Evolutionary conservation across 2,888 invertebrate genomes (phyloP).

Genomic region (Galeopsomyia nigrocyanea): DNA sequence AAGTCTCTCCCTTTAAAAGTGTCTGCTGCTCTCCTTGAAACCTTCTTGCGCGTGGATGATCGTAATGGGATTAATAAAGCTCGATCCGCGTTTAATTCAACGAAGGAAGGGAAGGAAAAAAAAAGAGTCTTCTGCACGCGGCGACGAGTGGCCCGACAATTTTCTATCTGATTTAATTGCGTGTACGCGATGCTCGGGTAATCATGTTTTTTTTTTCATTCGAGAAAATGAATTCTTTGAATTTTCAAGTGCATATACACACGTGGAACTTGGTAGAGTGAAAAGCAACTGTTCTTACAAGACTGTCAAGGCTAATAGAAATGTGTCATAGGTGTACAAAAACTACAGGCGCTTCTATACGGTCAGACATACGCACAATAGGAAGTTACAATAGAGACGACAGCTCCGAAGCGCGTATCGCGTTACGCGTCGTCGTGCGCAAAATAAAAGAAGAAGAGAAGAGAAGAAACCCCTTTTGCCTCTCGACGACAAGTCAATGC

Average conservation of each 20-base stretch:
- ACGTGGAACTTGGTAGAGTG: neutral
- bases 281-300: slow-evolving; percentile 1
- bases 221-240: no score
- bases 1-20: slow-evolving; percentile 4
- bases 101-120: slow-evolving; percentile 37
- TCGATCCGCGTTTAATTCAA: slow-evolving; percentile 53
- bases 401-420: slow-evolving; percentile 18
- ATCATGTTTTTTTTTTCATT: no score
- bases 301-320: slow-evolving; percentile 34
- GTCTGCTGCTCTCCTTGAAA: neutral
- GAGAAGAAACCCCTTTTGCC: slow-evolving; percentile 19
- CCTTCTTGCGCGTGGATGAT: slow-evolving; percentile 38
- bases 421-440: slow-evolving; percentile 26
- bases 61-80: slow-evolving; percentile 61
- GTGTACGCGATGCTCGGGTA: slow-evolving; percentile 27
- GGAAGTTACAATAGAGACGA: neutral
- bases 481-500: slow-evolving; percentile 19
- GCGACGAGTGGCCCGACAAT: slow-evolving; percentile 45
- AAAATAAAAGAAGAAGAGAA: neutral
- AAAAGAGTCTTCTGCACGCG: slow-evolving; percentile 50
- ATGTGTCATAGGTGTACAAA: slow-evolving; percentile 25
- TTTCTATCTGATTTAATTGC: slow-evolving; percentile 47
- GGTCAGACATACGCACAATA: neutral
- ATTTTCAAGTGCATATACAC: no score
- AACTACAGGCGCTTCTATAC: slow-evolving; percentile 5